Conservation (phyloP, 2,113 vertebrate species). For the Catharus minimus region DNA sequence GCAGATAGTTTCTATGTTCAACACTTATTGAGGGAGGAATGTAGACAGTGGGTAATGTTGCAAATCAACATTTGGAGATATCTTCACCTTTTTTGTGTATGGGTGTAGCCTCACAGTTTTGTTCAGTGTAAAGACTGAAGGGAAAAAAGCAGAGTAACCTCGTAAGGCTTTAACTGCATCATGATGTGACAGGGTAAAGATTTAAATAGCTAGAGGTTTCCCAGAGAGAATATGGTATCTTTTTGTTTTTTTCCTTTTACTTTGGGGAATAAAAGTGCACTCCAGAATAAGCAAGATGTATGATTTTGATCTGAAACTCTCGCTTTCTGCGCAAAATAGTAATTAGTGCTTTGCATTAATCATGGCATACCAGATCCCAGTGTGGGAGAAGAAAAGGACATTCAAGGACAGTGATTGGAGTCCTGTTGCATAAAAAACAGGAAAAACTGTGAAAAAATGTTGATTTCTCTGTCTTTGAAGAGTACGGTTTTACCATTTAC, state of each 20-base stretch:
- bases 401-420: background rate
- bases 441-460: background rate
- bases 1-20: background rate
- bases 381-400: background rate
- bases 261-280: background rate
- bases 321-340: background rate
- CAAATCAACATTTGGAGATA: background rate
- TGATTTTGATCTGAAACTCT: background rate
- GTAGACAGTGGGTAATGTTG: background rate
- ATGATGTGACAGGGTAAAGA: background rate
- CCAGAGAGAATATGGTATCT: accelerated
- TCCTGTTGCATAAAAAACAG: background rate
- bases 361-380: background rate
- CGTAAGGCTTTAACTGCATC: background rate
- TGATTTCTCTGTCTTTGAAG: background rate
- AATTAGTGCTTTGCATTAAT: background rate
- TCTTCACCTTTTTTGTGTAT: background rate
- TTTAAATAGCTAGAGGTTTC: background rate
- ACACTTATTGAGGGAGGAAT: background rate
- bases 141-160: background rate
- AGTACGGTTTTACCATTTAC: background rate
- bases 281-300: background rate
- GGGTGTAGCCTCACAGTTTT: background rate
- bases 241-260: background rate
- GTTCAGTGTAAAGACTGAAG: background rate